Evolutionary conservation across 23 tunicate genomes (phyloP), one percentile per base, ranked within the genome.

Genomic region (Ascidia mentula): DNA sequence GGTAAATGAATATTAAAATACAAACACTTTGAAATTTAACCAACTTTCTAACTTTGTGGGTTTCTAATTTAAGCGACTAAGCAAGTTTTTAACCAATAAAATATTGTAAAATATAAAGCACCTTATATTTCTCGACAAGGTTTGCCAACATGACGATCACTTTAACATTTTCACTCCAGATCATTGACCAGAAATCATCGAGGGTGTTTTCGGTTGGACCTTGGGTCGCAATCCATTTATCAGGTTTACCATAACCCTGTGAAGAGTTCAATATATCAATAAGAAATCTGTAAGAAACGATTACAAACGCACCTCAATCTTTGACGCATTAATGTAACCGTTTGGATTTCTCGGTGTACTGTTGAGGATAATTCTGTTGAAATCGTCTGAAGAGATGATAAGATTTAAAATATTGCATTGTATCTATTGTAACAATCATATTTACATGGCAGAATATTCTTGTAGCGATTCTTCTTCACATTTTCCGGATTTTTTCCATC

Each of bases 161-260:
- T 33, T 76, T 33, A 40, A 76, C 79, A 39, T 79, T 34, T 37
- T 85, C 78, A 46, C 78, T 79, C 53, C 37, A 72, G 42, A 85
- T 69, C 83, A 85, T 78, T 42, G 79, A 34, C 89, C 89, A 85
- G 40, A 85, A 78, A 72, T 78, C 89, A 36, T 45, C 0, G 20
- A 72, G 76, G 0, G 89, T 85, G 42, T 60, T 37, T 5, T 78
- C 30, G 18, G 69, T 31, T 40, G 89, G 89, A 17, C 89, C 89
- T 78, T 85, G 89, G 6, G 89, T 85, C 8, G 89, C 89, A 18
- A 85, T 85, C 60, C 69, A 85, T 40, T 85, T 85, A 17, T 38
- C 65, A 12, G 15, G 32, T 32, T 79, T 36, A 40, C 40, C 36
- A 36, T 72, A 85, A 45, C 79, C 83, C 89, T 85, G 8, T 9